These are phyloP conservation scores for Todiramphus saurophagus DNA, from an alignment of 2,113 vertebrate species.

Conservation along the genomic window DNA sequence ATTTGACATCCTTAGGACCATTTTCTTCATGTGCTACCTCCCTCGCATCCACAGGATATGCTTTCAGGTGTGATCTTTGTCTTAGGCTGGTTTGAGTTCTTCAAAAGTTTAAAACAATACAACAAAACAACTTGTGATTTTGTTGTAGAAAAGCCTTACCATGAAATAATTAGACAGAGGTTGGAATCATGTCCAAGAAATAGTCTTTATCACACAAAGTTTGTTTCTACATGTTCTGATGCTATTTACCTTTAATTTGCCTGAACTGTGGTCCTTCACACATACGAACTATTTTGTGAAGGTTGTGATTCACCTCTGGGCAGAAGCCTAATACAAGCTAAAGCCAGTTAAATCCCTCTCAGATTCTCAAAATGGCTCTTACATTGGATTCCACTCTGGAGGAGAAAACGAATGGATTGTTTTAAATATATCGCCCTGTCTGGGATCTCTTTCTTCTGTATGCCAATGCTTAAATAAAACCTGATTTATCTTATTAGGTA, in stretches of 20 bases:
- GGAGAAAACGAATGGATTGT: conserved; percentile 39
- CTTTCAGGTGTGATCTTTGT: background rate
- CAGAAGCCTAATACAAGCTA: background rate
- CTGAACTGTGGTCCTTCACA: background rate
- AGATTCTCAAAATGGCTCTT: conserved; percentile 9
- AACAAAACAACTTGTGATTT: background rate
- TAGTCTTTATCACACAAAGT: background rate
- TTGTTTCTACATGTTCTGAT: background rate
- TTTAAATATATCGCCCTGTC: conserved; percentile 39
- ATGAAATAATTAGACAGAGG: background rate
- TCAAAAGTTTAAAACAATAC: background rate
- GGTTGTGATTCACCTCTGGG: background rate
- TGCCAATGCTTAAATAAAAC: conserved; percentile 44
- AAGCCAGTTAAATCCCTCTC: background rate
- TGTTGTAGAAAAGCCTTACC: background rate
- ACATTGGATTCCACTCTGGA: conserved; percentile 8
- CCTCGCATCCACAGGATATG: background rate
- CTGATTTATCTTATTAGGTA: conserved; percentile 63
- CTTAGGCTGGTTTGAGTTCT: background rate
- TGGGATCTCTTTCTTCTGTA: conserved; percentile 53
- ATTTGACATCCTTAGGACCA: background rate
- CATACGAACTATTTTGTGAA: background rate
- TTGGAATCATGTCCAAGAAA: background rate
- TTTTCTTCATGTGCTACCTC: background rate
- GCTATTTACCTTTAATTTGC: background rate